Conservation (phyloP, 2,888 invertebrate genomes). For the Sipunculus nudus region DNA sequence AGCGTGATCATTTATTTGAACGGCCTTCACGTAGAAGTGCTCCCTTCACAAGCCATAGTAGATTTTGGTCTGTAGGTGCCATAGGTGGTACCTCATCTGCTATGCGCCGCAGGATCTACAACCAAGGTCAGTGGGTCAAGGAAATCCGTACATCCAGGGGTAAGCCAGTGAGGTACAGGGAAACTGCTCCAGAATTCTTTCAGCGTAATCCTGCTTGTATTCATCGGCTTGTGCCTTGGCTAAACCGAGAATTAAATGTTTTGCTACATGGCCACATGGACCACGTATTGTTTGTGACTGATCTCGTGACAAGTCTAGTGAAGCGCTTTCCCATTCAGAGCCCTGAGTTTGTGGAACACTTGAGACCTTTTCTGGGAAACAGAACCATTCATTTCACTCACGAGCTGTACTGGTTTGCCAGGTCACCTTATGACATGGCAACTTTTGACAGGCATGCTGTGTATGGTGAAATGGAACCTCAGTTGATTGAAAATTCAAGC, state of each 20-base stretch:
- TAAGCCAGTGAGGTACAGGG: constrained; percentile 36
- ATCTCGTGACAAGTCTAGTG: constrained; percentile 76
- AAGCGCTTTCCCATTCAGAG: constrained; percentile 68
- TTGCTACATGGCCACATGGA: constrained; percentile 69
- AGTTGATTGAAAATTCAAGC: neutral
- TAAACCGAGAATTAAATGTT: constrained; percentile 85
- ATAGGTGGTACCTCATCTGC: constrained; percentile 62
- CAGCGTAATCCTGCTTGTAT: constrained; percentile 78
- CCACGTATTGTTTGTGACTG: constrained; percentile 71
- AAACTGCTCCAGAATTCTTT: constrained; percentile 60
- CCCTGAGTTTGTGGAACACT: constrained; percentile 75
- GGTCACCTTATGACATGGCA: constrained; percentile 85
- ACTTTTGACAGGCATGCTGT: constrained; percentile 70
- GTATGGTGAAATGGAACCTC: constrained; percentile 56
- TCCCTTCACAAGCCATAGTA: too few species aligned
- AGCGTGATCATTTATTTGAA: constrained; percentile 37
- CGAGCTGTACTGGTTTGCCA: constrained; percentile 86
- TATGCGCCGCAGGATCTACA: constrained; percentile 77
- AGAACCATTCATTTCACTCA: constrained; percentile 88
- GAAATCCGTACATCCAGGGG: constrained; percentile 73
- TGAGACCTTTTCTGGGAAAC: constrained; percentile 76
- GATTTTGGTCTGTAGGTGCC: constrained; percentile 22
- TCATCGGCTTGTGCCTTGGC: constrained; percentile 86
- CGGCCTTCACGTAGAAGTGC: constrained; percentile 33
- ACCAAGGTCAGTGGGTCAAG: constrained; percentile 81